Evolutionary conservation across 2,888 invertebrate species (phyloP), one percentile per base, ranked within the genome.

Genomic region (Hirtodrosophila confusa): DNA sequence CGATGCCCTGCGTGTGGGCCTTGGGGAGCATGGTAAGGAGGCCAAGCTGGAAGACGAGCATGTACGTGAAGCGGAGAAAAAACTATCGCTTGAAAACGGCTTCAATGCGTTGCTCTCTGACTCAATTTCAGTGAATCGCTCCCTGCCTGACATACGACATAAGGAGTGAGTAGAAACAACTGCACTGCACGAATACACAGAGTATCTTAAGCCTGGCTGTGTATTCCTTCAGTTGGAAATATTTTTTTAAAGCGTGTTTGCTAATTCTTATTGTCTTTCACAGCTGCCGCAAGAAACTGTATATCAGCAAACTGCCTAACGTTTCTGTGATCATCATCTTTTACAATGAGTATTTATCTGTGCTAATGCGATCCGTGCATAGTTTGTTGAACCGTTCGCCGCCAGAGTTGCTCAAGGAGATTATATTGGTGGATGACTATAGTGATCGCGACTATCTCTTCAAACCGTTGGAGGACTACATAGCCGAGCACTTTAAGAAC

Each of bases 101-200:
- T 99, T 98, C 90, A 98, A 99, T 91, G 99, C 96, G 0, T 94
- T 96, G 1, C 93, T 97, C 17, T 98, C 98, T 90, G 99, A 99
- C 92, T 94, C 94, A 85, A 98, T 99, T 79, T 94, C 98, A 0
- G 87, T 99, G 12, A 96, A 98, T 91, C 94, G 99, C 50, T 96
- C 98, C 0, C 67, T 96, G 40, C 95, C 95, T 0, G 96, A 96
- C 89, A 96, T 96, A 60, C 92, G 96, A 29, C 94, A 96, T 89
- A 89, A 92, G n/a, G 93, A 92, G 92, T 93, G 87, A 89, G 91
- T 76, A 11, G 23, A 23, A 31, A 31, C 7, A 9, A 31, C 4
- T 8, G 7, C 9, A 3, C 31, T 4, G 9, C 31, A n/a, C n/a
- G n/a, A n/a, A n/a, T n/a, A n/a, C n/a, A n/a, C 2, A 17, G 17